A percentile compares a stretch with the other conserved stretches of the same genome.
These are phyloP conservation scores for Balaeniceps rex DNA, from an alignment of 2,113 vertebrate species.

Conservation along the genomic window DNA sequence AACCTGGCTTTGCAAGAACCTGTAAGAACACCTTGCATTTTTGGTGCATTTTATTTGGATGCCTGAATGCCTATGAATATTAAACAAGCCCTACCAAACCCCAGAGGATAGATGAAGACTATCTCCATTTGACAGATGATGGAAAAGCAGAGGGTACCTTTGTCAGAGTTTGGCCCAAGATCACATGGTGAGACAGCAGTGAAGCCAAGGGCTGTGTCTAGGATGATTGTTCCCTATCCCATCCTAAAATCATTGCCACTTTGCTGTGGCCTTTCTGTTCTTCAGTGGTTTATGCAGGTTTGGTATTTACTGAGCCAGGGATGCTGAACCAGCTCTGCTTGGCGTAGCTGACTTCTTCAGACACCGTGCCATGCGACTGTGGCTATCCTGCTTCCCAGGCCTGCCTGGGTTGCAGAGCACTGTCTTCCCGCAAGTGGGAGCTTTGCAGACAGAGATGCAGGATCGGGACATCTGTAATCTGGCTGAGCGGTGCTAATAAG, in stretches of 20 bases:
- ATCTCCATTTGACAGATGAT: background rate
- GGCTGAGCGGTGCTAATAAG: background rate
- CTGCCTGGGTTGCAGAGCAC: background rate
- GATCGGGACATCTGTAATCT: background rate
- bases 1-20: background rate
- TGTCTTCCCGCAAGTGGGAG: background rate
- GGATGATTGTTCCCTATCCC: background rate
- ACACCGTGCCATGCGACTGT: rapidly evolving
- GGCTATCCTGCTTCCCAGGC: background rate
- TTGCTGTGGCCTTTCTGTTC: background rate
- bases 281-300: background rate
- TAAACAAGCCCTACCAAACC: background rate
- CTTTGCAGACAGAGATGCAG: background rate
- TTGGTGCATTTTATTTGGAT: constrained; percentile 6
- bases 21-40: constrained; percentile 7
- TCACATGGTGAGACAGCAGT: background rate
- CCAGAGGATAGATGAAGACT: background rate
- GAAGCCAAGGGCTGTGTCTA: background rate
- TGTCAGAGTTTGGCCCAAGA: background rate
- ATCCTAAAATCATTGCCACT: background rate
- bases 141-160: background rate
- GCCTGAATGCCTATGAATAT: constrained; percentile 11
- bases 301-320: background rate
- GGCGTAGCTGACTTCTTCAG: background rate
- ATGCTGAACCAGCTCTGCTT: background rate